Evolutionary conservation across 2,888 invertebrate genomes (phyloP).

Genomic region (Arctia plantaginis): DNA sequence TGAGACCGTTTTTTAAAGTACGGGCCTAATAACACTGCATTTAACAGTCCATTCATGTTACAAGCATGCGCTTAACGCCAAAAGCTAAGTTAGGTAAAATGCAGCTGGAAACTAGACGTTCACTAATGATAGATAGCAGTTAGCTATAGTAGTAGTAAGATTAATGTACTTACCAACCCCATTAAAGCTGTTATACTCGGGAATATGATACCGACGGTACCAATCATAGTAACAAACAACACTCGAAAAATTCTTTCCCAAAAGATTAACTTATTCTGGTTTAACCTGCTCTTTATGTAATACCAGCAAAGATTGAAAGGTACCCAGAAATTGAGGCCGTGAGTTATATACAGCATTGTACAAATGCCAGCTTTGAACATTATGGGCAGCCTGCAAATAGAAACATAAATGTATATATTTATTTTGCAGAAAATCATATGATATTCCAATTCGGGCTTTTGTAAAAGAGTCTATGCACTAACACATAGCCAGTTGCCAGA

Average conservation of each 20-base stretch:
- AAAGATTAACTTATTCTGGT: slow-evolving; percentile 24
- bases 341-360: slow-evolving; percentile 73
- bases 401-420: neutral
- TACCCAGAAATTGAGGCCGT: slow-evolving; percentile 75
- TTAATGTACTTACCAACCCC: slow-evolving; percentile 73
- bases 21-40: no score
- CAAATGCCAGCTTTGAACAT: slow-evolving; percentile 67
- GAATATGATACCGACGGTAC: slow-evolving; percentile 61
- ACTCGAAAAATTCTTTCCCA: slow-evolving; percentile 69
- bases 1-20: no score
- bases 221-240: slow-evolving; percentile 58
- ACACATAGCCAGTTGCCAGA: no score
- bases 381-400: slow-evolving; percentile 64
- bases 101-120: neutral
- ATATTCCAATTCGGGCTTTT: no score
- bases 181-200: slow-evolving; percentile 71
- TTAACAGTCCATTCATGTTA: no score
- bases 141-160: neutral
- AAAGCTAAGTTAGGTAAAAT: no score
- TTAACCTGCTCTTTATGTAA: slow-evolving; percentile 58
- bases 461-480: no score
- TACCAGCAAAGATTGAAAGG: slow-evolving; percentile 71
- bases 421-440: neutral
- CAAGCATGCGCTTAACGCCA: no score
- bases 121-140: neutral